phyloP scores from a whole-genome alignment of 2,113 vertebrate genomes.

The Xenopus borealis region DNA sequence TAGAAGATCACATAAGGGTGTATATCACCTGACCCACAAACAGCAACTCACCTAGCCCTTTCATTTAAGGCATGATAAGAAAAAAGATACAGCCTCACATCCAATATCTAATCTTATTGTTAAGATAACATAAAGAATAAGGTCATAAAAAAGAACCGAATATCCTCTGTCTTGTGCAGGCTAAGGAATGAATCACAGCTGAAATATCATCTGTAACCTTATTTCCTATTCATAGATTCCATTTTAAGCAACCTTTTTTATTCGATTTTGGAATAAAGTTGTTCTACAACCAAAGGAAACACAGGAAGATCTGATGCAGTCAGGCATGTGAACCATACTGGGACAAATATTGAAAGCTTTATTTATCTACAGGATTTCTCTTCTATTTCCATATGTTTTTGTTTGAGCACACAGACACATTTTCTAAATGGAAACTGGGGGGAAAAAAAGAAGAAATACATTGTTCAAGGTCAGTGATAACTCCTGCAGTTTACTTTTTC shows the following conservation, averaged over 20 bases:
- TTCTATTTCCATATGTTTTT: slow-evolving; percentile 43
- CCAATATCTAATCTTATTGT: slow-evolving; percentile 31
- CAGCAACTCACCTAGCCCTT: slow-evolving; percentile 30
- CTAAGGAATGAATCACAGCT: slow-evolving; percentile 36
- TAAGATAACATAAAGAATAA: slow-evolving; percentile 38
- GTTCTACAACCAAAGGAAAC: slow-evolving; percentile 29
- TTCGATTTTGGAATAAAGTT: slow-evolving; percentile 36
- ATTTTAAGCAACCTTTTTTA: slow-evolving; percentile 40
- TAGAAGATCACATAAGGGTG: not conserved
- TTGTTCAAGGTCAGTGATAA: slow-evolving; percentile 46
- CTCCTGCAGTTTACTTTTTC: slow-evolving; percentile 36
- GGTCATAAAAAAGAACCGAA: slow-evolving; percentile 30
- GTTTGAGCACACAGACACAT: slow-evolving; percentile 32
- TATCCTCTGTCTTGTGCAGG: slow-evolving; percentile 32
- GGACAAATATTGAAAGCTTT: slow-evolving; percentile 38
- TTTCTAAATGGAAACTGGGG: slow-evolving; percentile 49
- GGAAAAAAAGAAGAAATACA: slow-evolving; percentile 25
- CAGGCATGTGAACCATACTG: slow-evolving; percentile 10
- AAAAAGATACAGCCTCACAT: slow-evolving; percentile 39
- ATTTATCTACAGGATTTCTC: slow-evolving; percentile 42
- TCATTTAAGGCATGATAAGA: slow-evolving; percentile 5
- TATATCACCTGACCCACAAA: slow-evolving; percentile 19
- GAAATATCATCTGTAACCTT: slow-evolving; percentile 42
- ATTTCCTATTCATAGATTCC: slow-evolving; percentile 37
- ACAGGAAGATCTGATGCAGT: slow-evolving; percentile 11